These are phyloP conservation scores for Choreutis nemorana DNA, from an alignment of 2,888 invertebrate genomes.

Conservation along the genomic window DNA sequence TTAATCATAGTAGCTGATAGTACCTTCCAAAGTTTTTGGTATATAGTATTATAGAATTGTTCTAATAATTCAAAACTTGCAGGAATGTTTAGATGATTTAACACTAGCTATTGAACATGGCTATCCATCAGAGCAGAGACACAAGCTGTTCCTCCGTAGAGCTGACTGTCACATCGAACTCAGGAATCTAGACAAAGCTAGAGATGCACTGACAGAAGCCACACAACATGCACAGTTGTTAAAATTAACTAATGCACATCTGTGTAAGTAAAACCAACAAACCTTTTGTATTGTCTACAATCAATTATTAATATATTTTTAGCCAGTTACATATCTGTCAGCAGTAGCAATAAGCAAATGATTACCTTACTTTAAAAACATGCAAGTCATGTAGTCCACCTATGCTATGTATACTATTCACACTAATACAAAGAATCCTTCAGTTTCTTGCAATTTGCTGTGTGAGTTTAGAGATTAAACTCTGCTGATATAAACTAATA, in stretches of 20 bases:
- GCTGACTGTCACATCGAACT: constrained; percentile 71
- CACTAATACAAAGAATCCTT: too few species aligned
- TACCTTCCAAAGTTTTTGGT: too few species aligned
- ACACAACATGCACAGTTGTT: constrained; percentile 19
- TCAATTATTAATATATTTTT: neutral
- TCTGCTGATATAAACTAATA: neutral
- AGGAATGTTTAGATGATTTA: constrained; percentile 73
- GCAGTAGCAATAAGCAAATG: too few species aligned
- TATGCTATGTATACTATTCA: too few species aligned
- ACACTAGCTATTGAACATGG: constrained; percentile 64
- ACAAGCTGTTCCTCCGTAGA: constrained; percentile 72
- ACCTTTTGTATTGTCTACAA: constrained; percentile 3
- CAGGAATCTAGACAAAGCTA: constrained; percentile 36
- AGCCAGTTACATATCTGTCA: too few species aligned
- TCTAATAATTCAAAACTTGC: constrained; percentile 15
- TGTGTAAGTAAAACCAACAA: constrained; percentile 17
- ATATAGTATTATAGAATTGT: too few species aligned
- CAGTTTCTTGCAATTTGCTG: too few species aligned
- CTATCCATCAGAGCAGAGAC: constrained; percentile 68
- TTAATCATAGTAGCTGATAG: too few species aligned
- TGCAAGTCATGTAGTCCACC: too few species aligned
- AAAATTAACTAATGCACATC: constrained; percentile 19
- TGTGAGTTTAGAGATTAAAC: too few species aligned
- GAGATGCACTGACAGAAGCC: constrained; percentile 25
- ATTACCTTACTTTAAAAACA: too few species aligned